Conservation (phyloP, 2,797 vertebrate species). For the Tamandua tetradactyla region DNA sequence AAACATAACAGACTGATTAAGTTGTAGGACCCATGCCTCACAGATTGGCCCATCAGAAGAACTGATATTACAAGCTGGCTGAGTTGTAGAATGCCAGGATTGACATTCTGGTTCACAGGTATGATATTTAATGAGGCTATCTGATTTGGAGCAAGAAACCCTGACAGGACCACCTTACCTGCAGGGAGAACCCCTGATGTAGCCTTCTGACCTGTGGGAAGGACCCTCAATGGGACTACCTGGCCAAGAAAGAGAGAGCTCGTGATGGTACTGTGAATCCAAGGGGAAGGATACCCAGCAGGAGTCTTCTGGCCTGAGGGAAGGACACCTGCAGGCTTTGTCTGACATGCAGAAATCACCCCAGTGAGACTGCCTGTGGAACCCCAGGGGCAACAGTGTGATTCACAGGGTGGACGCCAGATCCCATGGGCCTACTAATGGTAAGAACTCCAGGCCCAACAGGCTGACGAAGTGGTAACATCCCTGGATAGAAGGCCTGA, state of each 20-base stretch:
- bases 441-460: slow-evolving; percentile 55
- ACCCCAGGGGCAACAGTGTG: slow-evolving; percentile 74
- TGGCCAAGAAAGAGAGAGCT: slow-evolving; percentile 72
- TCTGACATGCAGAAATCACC: slow-evolving; percentile 82
- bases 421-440: slow-evolving; percentile 44
- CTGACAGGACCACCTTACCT: slow-evolving; percentile 79
- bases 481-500: slow-evolving; percentile 74
- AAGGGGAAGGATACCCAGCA: slow-evolving; percentile 68
- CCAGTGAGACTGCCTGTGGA: slow-evolving; percentile 78
- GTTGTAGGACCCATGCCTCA: slow-evolving; percentile 83
- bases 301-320: slow-evolving; percentile 76
- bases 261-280: slow-evolving; percentile 51
- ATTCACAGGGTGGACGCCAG: slow-evolving; percentile 75
- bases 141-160: slow-evolving; percentile 70
- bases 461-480: slow-evolving; percentile 81
- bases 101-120: slow-evolving; percentile 64
- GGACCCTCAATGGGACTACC: slow-evolving; percentile 64
- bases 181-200: slow-evolving; percentile 68
- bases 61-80: slow-evolving; percentile 82
- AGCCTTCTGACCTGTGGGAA: slow-evolving; percentile 81
- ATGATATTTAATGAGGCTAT: slow-evolving; percentile 40
- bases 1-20: slow-evolving; percentile 86
- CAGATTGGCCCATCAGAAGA: slow-evolving; percentile 81
- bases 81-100: slow-evolving; percentile 81
- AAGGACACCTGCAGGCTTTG: slow-evolving; percentile 54